Base-by-base conservation (phyloP, 2,797 vertebrate species). In the Anguilla megastoma region DNA sequence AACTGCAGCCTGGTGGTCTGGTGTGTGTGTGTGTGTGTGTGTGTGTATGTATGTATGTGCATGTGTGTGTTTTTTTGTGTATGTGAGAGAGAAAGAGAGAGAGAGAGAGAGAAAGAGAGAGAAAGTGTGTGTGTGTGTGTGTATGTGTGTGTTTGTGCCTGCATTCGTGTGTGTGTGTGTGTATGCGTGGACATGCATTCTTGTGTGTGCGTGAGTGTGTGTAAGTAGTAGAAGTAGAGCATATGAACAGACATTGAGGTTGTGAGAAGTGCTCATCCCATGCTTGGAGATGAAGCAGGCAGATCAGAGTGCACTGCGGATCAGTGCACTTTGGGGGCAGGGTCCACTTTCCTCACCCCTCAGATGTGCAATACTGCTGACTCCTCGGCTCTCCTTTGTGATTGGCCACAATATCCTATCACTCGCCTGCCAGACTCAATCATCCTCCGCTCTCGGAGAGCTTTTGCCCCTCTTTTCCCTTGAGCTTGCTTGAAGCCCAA, bases 321-420 rank as follows among this genome's bases (percentile, higher is more conserved):
- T 58, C 66, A 1, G 63, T 60, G 63, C 33, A 63, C 52, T 82
- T 21, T 86, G 48, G 69, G 24, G 24, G 16, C 12, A 36, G 3
- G n/a, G 52, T 21, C 5, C 3, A 12, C 82, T n/a, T 41, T 83
- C 27, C 48, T 52, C 24, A 52, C 52, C 50, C 8, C 83, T 33
- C 45, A 74, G n/a, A 85, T 18, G 45, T 85, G n/a, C 50, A 71
- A 30, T 50, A 2, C 69, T 16, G 52, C 48, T 84, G 60, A 69
- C 83, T 54, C 30, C 10, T 54, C 6, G 50, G 52, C n/a, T 71
- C 33, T 52, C 54, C 30, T 88, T 76, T 74, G 63, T 56, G 84
- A 85, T 69, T 76, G 83, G 18, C 87, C 85, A 66, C 14, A 85
- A 88, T 76, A 88, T 85, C 58, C n/a, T 12, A 71, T 71, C 45